phyloP scores from a whole-genome alignment of 2,113 vertebrate species.

The Tichodroma muraria region DNA sequence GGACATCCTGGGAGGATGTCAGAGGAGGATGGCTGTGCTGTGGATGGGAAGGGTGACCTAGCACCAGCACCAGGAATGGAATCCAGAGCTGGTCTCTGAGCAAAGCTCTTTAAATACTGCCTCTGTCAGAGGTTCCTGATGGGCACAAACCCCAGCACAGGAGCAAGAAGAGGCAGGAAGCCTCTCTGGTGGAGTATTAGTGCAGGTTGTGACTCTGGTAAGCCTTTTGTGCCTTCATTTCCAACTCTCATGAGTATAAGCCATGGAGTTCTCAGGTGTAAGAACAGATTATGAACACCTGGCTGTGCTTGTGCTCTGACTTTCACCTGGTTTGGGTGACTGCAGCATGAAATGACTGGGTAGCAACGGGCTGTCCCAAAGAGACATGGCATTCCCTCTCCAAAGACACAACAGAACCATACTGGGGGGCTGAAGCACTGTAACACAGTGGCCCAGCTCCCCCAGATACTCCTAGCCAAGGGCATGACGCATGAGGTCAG shows the following conservation, averaged over 20 bases:
- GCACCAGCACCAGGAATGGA: not conserved
- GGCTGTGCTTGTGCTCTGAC: not conserved
- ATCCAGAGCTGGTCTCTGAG: not conserved
- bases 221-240: not conserved
- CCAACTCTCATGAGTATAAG: not conserved
- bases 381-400: not conserved
- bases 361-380: not conserved
- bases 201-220: not conserved
- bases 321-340: not conserved
- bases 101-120: not conserved
- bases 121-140: not conserved
- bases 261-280: not conserved
- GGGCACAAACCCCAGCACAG: not conserved
- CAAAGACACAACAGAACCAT: not conserved
- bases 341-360: not conserved
- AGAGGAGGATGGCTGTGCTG: not conserved
- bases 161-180: not conserved
- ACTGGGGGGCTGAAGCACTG: not conserved
- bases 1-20: not conserved
- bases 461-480: not conserved
- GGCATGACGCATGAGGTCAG: not conserved
- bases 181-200: not conserved
- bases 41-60: not conserved
- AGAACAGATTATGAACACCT: not conserved
- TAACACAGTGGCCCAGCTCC: not conserved